Evolutionary conservation across 1,140 invertebrate genomes (phyloP).

Genomic region (Spodoptera frugiperda): DNA sequence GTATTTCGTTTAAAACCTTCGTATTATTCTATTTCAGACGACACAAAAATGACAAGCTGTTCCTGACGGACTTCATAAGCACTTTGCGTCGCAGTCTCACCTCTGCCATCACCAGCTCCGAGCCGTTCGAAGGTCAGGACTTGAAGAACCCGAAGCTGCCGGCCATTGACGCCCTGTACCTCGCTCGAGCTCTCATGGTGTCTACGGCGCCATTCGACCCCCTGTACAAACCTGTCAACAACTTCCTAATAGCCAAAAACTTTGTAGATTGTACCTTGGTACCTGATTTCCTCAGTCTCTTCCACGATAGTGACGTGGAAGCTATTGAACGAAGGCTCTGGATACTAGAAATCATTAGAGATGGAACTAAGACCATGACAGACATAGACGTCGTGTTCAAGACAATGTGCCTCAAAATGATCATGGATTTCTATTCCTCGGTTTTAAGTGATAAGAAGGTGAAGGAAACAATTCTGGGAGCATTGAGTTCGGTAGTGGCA

Average conservation of each 20-base stretch:
- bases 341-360: conserved; percentile 89
- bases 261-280: conserved; percentile 89
- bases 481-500: conserved; percentile 87
- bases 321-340: conserved; percentile 88
- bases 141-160: conserved; percentile 86
- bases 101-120: conserved; percentile 64
- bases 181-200: conserved; percentile 88
- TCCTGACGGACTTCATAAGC: conserved; percentile 77
- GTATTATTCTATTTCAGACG: conserved; percentile 69
- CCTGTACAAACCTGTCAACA: conserved; percentile 89
- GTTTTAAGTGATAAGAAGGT: conserved; percentile 82
- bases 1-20: conserved; percentile 7
- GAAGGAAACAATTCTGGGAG: conserved; percentile 88
- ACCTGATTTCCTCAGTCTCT: conserved; percentile 92
- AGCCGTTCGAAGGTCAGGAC: conserved; percentile 46
- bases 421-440: conserved; percentile 86
- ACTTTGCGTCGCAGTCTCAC: conserved; percentile 78
- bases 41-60: conserved; percentile 85
- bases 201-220: conserved; percentile 89
- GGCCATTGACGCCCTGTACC: conserved; percentile 89
- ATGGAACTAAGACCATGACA: conserved; percentile 87
- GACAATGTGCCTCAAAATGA: conserved; percentile 86
- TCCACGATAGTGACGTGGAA: conserved; percentile 90
- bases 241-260: conserved; percentile 90
- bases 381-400: conserved; percentile 85